Evolutionary conservation across 53 echinoderm and acorn worm genomes (phyloP), one percentile per base, ranked within the genome.

Genomic region (Crossaster papposus): DNA sequence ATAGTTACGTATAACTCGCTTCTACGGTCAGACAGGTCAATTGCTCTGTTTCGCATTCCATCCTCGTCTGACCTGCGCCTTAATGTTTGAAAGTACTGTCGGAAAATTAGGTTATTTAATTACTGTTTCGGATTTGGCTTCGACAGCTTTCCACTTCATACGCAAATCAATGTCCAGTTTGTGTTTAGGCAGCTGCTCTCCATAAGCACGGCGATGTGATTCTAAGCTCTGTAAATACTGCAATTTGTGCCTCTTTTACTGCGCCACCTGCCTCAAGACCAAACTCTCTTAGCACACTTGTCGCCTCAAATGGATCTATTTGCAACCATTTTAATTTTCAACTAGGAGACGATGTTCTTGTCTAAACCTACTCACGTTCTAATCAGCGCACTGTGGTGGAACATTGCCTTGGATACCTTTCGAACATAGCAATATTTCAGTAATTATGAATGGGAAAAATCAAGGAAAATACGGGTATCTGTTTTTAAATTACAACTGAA

Each of bases 111-210:
- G 78, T 78, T 78, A 78, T 51, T 51, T 7, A 51, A 78, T 78
- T 78, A 78, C 78, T 51, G 44, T 44, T 22, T 50, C 78, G 14
- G 74, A 51, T 44, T 51, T 78, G 35, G 50, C 78, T 23, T 44
- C 24, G 51, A 51, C 51, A 78, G 51, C 24, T 24, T n/a, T 35
- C 44, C 44, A 51, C 20, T 78, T 32, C 51, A 15, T 24, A 29
- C 30, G 51, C 70, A 72, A 73, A 53, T 54, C 85, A 73, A 73
- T 28, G 85, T 53, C 52, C 73, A 54, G 22, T 74, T 52, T 31
- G 14, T 85, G 55, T 85, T 85, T 51, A 37, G 51, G 14, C 85
- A 85, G 73, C 85, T 85, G 85, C 74, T 33, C 24, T 18, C 28
- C 71, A 85, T 53, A 51, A 73, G 73, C 44, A 34, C 18, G 38